Percentiles rank a stretch among this genome's conserved stretches.
These are phyloP conservation scores for Astreopora myriophthalma DNA, from an alignment of 64 coral and sea anemone species.

Conservation along the genomic window DNA sequence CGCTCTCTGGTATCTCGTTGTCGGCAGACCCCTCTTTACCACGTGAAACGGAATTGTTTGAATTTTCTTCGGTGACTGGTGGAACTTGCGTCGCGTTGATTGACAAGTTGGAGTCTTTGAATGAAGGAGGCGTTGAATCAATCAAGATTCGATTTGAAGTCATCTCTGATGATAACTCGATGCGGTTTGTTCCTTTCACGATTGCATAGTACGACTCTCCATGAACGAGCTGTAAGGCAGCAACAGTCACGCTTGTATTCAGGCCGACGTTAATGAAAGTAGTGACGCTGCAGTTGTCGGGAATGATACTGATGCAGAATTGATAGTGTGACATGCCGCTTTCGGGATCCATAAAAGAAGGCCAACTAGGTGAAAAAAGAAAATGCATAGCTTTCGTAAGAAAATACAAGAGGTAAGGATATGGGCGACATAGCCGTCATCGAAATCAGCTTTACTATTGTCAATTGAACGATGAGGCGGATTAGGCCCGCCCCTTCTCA, in stretches of 20 bases:
- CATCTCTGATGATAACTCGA: conserved; percentile 39
- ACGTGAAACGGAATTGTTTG: neutral
- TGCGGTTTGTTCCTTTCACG: conserved; percentile 62
- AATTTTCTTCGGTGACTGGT: neutral
- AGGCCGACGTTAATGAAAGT: conserved; percentile 23
- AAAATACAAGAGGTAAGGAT: too few species aligned
- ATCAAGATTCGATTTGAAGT: conserved; percentile 65
- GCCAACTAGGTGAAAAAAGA: conserved; percentile 46
- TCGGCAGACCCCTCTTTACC: neutral
- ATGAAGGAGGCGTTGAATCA: conserved; percentile 57
- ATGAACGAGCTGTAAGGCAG: conserved; percentile 49
- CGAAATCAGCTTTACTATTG: too few species aligned
- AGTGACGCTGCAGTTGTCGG: conserved; percentile 40
- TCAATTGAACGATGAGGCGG: too few species aligned
- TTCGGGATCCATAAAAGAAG: conserved; percentile 66
- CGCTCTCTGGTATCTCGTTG: neutral
- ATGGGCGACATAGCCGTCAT: too few species aligned
- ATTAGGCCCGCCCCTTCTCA: too few species aligned
- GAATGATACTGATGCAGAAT: conserved; percentile 47
- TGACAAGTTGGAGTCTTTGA: neutral
- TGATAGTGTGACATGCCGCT: conserved; percentile 69
- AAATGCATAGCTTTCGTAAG: too few species aligned
- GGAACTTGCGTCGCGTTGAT: neutral
- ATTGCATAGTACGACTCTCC: conserved; percentile 63
- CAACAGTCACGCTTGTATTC: conserved; percentile 52